phyloP scores from a whole-genome alignment of 2,113 vertebrate genomes.

The Leptobrachium leishanense region DNA sequence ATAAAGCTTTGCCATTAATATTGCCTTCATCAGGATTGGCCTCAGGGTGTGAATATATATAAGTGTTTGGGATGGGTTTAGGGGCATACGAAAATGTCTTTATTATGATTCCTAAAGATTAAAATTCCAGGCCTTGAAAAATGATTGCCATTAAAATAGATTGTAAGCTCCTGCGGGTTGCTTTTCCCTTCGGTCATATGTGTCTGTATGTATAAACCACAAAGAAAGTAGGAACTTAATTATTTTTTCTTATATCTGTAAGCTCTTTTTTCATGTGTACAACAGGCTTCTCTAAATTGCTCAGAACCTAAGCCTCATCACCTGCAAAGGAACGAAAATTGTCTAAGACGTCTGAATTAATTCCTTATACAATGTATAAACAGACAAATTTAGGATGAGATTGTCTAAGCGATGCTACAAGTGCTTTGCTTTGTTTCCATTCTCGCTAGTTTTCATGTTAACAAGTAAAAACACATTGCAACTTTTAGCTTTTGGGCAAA shows the following conservation, averaged over 20 bases:
- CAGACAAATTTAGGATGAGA: neutral
- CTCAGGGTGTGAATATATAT: constrained; percentile 29
- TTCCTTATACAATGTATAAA: neutral
- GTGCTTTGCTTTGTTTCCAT: too few species aligned
- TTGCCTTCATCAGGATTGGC: constrained; percentile 41
- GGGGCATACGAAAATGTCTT: neutral
- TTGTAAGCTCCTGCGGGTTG: constrained; percentile 34
- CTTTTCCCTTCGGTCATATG: neutral
- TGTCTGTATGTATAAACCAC: neutral
- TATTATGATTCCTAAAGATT: constrained; percentile 28
- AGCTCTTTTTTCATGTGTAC: neutral
- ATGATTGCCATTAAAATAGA: constrained; percentile 18
- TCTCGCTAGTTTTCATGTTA: too few species aligned
- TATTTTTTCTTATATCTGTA: constrained; percentile 2
- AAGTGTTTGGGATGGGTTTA: constrained; percentile 25
- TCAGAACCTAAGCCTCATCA: neutral
- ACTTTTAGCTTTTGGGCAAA: too few species aligned
- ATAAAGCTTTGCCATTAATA: constrained; percentile 47
- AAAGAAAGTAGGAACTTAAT: neutral
- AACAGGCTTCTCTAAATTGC: neutral
- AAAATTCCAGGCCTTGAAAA: constrained; percentile 24
- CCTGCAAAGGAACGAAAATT: neutral
- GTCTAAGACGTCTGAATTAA: constrained; percentile 3
- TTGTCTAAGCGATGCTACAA: neutral
- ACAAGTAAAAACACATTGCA: too few species aligned